Percentiles rank a stretch among this genome's conserved stretches.
phyloP scores from a whole-genome alignment of 2,888 invertebrate species.

The Ochropacha duplaris region DNA sequence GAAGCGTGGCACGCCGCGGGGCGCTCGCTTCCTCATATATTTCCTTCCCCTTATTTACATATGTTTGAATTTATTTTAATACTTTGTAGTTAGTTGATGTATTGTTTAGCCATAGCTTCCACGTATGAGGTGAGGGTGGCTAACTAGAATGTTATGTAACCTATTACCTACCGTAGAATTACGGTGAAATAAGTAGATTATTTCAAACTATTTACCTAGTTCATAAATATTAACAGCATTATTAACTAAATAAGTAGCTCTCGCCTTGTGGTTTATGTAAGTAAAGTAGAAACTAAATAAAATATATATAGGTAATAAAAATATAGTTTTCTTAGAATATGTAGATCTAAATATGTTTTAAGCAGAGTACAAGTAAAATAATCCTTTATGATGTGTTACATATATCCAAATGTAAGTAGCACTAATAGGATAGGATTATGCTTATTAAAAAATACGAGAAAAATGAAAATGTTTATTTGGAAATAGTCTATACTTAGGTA shows the following conservation, averaged over 20 bases:
- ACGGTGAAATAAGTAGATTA: neutral
- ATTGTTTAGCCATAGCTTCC: neutral
- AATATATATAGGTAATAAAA: too few species aligned
- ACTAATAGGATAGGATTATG: too few species aligned
- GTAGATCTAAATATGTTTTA: too few species aligned
- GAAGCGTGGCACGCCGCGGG: conserved; percentile 10
- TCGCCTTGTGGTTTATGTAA: neutral
- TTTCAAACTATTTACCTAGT: too few species aligned
- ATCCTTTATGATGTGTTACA: too few species aligned
- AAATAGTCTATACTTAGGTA: conserved; percentile 13
- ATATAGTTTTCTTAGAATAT: too few species aligned
- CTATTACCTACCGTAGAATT: neutral
- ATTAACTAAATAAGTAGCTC: neutral
- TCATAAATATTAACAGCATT: too few species aligned
- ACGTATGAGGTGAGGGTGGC: neutral
- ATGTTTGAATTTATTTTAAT: neutral
- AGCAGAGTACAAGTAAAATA: too few species aligned
- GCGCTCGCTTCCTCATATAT: neutral
- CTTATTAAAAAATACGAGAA: neutral
- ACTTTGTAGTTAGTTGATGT: neutral
- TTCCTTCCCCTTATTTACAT: neutral
- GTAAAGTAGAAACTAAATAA: too few species aligned
- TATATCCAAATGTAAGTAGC: too few species aligned
- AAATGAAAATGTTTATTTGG: neutral
- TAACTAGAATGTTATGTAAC: neutral